A percentile compares a stretch with the other conserved stretches of the same genome.
phyloP scores from a whole-genome alignment of 2,113 vertebrate genomes.

The Ornithorhynchus anatinus region DNA sequence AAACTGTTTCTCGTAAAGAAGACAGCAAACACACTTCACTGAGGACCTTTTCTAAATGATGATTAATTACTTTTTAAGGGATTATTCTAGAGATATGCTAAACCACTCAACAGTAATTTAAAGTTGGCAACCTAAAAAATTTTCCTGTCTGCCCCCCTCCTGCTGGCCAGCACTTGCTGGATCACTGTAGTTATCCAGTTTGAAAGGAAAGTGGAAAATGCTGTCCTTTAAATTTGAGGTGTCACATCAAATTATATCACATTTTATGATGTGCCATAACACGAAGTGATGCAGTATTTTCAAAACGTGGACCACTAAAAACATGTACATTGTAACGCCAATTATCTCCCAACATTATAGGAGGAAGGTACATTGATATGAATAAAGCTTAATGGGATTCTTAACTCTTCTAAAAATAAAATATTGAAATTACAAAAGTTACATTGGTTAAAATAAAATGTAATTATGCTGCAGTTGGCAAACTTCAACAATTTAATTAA shows the following conservation, averaged over 20 bases:
- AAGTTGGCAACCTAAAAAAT: constrained; percentile 61
- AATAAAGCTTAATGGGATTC: constrained; percentile 58
- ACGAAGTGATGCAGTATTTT: constrained; percentile 49
- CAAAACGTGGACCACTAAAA: constrained; percentile 40
- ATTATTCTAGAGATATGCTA: constrained; percentile 50
- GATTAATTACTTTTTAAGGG: constrained; percentile 63
- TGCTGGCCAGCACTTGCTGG: constrained; percentile 55
- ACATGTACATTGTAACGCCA: constrained; percentile 30
- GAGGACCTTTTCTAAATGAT: constrained; percentile 48
- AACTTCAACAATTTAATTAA: too few relatives aligned
- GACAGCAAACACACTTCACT: constrained; percentile 26
- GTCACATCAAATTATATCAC: constrained; percentile 64
- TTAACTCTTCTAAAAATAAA: constrained; percentile 14
- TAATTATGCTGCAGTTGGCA: too few relatives aligned
- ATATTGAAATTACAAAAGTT: too few relatives aligned
- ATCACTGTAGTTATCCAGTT: constrained; percentile 32
- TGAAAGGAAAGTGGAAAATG: constrained; percentile 61
- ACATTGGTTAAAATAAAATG: too few relatives aligned
- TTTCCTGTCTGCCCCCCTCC: constrained; percentile 54
- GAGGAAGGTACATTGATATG: constrained; percentile 37
- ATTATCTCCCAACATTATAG: constrained; percentile 44
- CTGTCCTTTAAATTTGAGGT: constrained; percentile 64
- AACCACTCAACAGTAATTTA: constrained; percentile 60
- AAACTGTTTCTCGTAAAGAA: constrained; percentile 18
- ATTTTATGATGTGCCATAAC: constrained; percentile 47